Evolutionary conservation across 2,113 vertebrate species (phyloP).

Genomic region (Poeciliopsis turrubarensis): DNA sequence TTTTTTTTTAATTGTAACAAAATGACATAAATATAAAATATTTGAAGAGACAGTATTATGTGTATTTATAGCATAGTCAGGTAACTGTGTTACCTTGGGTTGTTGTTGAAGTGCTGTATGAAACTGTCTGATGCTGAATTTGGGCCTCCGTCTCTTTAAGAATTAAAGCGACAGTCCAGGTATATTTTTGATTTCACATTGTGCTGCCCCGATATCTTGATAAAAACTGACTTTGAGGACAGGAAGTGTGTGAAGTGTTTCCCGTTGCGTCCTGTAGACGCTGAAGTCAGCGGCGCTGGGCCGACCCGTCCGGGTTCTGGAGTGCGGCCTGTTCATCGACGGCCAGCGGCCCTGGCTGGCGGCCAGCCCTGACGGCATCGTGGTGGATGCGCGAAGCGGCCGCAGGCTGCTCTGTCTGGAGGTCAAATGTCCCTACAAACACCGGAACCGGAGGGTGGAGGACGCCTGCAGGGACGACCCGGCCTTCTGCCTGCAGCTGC

Average conservation of each 20-base stretch:
- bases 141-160: too few species aligned
- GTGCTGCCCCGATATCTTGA: neutral
- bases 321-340: constrained; percentile 84
- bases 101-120: too few species aligned
- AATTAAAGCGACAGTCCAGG: too few species aligned
- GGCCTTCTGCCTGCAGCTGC: constrained; percentile 80
- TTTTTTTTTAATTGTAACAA: too few species aligned
- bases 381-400: constrained; percentile 70
- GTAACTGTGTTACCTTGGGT: too few species aligned
- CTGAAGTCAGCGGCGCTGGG: constrained; percentile 61
- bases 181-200: too few species aligned
- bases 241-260: neutral
- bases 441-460: constrained; percentile 70
- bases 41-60: too few species aligned
- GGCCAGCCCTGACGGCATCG: constrained; percentile 84
- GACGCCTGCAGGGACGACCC: constrained; percentile 82
- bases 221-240: neutral
- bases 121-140: too few species aligned
- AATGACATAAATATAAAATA: too few species aligned
- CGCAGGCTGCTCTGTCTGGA: constrained; percentile 79
- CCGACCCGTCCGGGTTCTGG: constrained; percentile 65
- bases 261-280: constrained; percentile 42
- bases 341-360: constrained; percentile 79
- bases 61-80: too few species aligned
- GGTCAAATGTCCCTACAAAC: constrained; percentile 88